Conservation (phyloP, 2,888 invertebrate species). For the Pollenia labialis region DNA sequence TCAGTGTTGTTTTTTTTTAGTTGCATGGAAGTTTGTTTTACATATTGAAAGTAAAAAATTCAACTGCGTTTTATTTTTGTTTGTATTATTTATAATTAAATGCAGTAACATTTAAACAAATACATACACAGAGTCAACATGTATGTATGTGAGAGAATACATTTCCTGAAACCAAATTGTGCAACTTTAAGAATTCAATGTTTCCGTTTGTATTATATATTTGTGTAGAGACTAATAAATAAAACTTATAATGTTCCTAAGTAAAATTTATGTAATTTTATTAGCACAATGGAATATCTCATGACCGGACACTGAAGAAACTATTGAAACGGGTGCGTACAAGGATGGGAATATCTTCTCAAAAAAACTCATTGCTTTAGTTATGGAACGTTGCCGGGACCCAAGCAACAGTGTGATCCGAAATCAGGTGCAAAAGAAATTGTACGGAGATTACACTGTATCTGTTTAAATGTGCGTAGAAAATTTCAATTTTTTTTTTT, state of each 20-base stretch:
- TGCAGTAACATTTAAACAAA: neutral
- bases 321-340: too few species aligned
- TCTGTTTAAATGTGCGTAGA: neutral
- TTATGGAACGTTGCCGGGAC: too few species aligned
- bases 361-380: too few species aligned
- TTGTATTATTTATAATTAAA: too few species aligned
- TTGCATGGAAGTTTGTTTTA: too few species aligned
- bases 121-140: neutral
- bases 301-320: too few species aligned
- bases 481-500: neutral
- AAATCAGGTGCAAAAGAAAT: too few species aligned
- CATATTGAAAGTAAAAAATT: too few species aligned
- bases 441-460: too few species aligned
- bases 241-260: slow-evolving; percentile 17
- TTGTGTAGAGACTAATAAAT: neutral
- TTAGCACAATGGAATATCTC: neutral
- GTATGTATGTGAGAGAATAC: neutral
- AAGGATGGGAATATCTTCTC: too few species aligned
- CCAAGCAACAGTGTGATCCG: too few species aligned
- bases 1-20: slow-evolving; percentile 17
- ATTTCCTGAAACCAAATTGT: slow-evolving; percentile 27
- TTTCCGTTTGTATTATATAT: slow-evolving; percentile 12
- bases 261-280: slow-evolving; percentile 11
- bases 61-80: too few species aligned
- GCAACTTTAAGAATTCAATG: slow-evolving; percentile 3